A percentile compares a stretch with the other conserved stretches of the same genome.
phyloP scores from a whole-genome alignment of 2,888 invertebrate genomes.

The Hemaris fuciformis region DNA sequence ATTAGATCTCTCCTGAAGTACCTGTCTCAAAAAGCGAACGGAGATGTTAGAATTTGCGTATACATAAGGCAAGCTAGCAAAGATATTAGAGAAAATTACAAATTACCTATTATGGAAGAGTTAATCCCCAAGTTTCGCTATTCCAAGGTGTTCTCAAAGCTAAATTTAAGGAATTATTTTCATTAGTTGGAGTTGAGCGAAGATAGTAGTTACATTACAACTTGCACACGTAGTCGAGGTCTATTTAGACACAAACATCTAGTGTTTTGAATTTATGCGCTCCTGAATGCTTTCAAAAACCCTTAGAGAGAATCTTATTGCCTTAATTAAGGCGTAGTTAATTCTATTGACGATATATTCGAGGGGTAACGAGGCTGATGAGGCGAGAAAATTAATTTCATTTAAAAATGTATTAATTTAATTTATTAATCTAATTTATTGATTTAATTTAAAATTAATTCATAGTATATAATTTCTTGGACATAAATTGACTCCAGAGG shows the following conservation, averaged over 20 bases:
- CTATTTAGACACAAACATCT: slow-evolving; percentile 44
- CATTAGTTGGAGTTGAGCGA: slow-evolving; percentile 29
- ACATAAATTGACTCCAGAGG: neutral
- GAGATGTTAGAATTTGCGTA: no score
- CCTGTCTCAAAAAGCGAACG: neutral
- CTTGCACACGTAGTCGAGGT: slow-evolving; percentile 28
- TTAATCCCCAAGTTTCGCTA: slow-evolving; percentile 29
- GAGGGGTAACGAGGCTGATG: slow-evolving; percentile 15
- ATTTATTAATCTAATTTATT: no score
- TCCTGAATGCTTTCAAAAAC: slow-evolving; percentile 45
- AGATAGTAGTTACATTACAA: slow-evolving; percentile 29
- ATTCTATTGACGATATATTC: slow-evolving; percentile 36
- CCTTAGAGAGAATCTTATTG: slow-evolving; percentile 33
- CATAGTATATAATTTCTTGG: neutral
- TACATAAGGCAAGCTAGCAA: neutral
- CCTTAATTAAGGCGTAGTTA: slow-evolving; percentile 27
- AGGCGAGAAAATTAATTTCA: no score
- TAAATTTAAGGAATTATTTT: no score
- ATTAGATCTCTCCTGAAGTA: slow-evolving; percentile 18
- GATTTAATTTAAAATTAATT: no score
- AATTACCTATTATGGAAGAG: slow-evolving; percentile 34
- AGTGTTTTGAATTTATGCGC: slow-evolving; percentile 58
- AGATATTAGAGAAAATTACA: slow-evolving; percentile 29
- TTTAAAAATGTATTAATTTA: no score
- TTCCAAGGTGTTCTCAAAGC: slow-evolving; percentile 27